Conservation (phyloP, 2,113 vertebrate genomes). For the Mobula hypostoma region DNA sequence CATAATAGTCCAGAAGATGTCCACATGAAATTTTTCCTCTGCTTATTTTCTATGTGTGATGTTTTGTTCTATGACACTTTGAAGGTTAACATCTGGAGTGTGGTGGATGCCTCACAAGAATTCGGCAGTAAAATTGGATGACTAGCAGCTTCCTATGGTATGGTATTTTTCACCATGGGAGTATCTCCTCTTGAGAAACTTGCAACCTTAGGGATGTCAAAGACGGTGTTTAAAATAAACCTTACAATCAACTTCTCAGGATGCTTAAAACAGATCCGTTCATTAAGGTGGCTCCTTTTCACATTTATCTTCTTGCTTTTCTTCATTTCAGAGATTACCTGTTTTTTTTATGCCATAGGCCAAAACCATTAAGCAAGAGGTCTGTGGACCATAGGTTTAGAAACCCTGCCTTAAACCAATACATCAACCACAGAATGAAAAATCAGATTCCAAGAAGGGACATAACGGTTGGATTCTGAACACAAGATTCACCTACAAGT, state of each 20-base stretch:
- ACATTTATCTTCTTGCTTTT: neutral
- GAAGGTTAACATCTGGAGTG: neutral
- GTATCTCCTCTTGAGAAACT: neutral
- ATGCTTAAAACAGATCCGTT: neutral
- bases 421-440: neutral
- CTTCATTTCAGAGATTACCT: neutral
- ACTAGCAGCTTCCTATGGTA: neutral
- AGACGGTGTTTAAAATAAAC: neutral
- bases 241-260: neutral
- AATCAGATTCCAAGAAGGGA: neutral
- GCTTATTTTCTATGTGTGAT: neutral
- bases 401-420: neutral
- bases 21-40: neutral
- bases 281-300: neutral
- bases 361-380: too few relatives aligned
- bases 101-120: neutral
- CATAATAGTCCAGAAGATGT: neutral
- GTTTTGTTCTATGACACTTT: neutral
- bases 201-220: too few relatives aligned
- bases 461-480: neutral
- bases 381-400: too few relatives aligned
- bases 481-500: too few relatives aligned
- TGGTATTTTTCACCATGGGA: neutral
- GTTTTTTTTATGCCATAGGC: too few relatives aligned
- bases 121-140: neutral